Evolutionary conservation across 2,113 vertebrate genomes (phyloP).

Genomic region (Progne subis): DNA sequence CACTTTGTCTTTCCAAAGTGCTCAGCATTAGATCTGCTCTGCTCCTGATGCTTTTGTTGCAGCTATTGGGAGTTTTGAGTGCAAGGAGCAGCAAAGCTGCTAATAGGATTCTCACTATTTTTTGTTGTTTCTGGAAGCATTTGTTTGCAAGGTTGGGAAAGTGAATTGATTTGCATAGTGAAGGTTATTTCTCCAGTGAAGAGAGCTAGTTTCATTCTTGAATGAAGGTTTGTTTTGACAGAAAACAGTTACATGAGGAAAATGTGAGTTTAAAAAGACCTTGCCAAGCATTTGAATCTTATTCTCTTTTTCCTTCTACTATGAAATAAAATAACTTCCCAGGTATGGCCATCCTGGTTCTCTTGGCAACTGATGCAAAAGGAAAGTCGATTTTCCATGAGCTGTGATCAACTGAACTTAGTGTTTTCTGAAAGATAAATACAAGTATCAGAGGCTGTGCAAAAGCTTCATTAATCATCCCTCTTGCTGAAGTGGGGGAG

Average conservation of each 20-base stretch:
- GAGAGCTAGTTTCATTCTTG: background rate
- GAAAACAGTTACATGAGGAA: constrained; percentile 3
- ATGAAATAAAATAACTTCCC: background rate
- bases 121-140: background rate
- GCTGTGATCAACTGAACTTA: background rate
- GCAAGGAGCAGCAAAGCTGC: background rate
- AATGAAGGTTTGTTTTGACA: constrained; percentile 37
- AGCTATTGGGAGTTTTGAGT: background rate
- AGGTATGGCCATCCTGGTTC: background rate
- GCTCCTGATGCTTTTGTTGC: background rate
- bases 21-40: background rate
- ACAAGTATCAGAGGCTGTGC: background rate
- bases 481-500: background rate
- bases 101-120: background rate
- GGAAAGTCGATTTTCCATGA: background rate
- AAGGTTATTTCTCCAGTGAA: constrained; percentile 18
- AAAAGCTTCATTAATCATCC: constrained; percentile 20
- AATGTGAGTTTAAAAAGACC: constrained; percentile 31
- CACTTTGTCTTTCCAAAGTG: background rate
- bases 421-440: background rate
- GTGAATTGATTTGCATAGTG: constrained; percentile 4
- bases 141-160: constrained; percentile 11
- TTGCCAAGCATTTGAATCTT: constrained; percentile 3
- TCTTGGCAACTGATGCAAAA: background rate
- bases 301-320: background rate